phyloP scores from a whole-genome alignment of 2,113 vertebrate species.

The Cercopithecus mona region DNA sequence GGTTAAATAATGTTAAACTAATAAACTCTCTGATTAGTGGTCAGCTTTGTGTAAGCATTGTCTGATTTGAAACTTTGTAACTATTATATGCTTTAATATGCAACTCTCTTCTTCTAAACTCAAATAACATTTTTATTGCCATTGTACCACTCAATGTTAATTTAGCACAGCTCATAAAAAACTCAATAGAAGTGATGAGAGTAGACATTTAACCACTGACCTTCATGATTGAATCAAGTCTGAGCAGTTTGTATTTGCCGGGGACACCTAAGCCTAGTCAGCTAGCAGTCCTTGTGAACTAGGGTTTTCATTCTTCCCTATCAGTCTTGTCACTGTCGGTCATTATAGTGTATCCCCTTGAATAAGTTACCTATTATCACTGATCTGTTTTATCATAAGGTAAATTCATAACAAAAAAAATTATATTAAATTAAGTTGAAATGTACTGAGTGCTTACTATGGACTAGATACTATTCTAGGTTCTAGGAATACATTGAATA shows the following conservation, averaged over 20 bases:
- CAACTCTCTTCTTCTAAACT: not conserved
- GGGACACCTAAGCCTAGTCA: not conserved
- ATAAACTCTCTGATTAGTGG: slow-evolving; percentile 13
- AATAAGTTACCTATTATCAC: not conserved
- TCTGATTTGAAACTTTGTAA: slow-evolving; percentile 26
- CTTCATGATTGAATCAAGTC: not conserved
- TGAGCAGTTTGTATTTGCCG: not conserved
- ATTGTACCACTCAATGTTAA: slow-evolving; percentile 48
- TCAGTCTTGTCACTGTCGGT: not conserved
- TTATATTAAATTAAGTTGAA: not conserved
- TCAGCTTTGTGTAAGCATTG: slow-evolving; percentile 15
- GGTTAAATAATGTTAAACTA: slow-evolving; percentile 36
- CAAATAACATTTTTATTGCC: slow-evolving; percentile 47
- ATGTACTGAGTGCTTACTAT: not conserved
- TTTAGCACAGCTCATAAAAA: slow-evolving; percentile 61
- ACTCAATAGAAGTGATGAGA: not conserved
- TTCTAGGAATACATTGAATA: not conserved
- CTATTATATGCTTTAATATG: slow-evolving; percentile 40
- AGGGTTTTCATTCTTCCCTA: not conserved
- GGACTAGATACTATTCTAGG: not conserved
- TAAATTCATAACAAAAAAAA: not conserved
- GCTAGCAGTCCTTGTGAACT: not conserved
- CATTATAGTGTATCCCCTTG: not conserved
- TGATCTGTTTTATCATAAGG: not conserved
- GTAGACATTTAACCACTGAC: slow-evolving; percentile 37